Percentiles rank a stretch among this genome's conserved stretches.
phyloP scores from a whole-genome alignment of 2,888 invertebrate genomes.

The Colletes collaris region DNA sequence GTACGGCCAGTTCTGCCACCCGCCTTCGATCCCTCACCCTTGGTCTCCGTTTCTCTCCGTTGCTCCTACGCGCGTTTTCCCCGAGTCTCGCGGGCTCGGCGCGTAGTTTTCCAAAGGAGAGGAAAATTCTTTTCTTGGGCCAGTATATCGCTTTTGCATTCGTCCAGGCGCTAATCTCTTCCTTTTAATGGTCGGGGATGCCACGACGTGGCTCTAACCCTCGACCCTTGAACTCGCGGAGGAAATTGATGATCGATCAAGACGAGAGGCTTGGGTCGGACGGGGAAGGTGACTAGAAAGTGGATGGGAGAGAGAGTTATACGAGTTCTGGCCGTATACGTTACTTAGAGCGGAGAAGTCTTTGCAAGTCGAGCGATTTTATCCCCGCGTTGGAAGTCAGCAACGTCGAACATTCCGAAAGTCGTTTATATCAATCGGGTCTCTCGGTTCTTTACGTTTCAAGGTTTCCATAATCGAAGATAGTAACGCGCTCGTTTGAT shows the following conservation, averaged over 20 bases:
- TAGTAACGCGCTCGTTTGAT: too few species aligned
- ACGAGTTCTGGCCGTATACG: too few species aligned
- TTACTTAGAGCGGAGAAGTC: too few species aligned
- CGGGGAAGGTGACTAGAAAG: too few species aligned
- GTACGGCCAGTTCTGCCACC: slow-evolving; percentile 75
- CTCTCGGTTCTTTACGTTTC: too few species aligned
- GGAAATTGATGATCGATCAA: not conserved
- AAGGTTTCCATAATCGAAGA: too few species aligned
- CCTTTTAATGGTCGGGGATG: not conserved
- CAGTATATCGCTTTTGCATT: slow-evolving; percentile 6
- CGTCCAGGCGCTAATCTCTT: slow-evolving; percentile 24
- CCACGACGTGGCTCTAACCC: not conserved
- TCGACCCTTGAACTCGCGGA: not conserved
- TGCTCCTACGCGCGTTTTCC: slow-evolving; percentile 25
- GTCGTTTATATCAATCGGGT: too few species aligned
- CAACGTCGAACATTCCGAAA: too few species aligned
- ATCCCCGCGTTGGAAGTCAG: too few species aligned
- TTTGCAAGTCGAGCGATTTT: too few species aligned
- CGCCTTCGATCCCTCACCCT: slow-evolving; percentile 35
- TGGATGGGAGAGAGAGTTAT: too few species aligned
- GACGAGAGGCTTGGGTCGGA: not conserved
- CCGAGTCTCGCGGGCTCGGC: slow-evolving; percentile 37
- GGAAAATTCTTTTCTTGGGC: slow-evolving; percentile 41
- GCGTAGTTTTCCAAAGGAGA: slow-evolving; percentile 45
- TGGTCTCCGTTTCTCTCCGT: slow-evolving; percentile 6